Conservation (phyloP, 2,797 vertebrate genomes). For the Danio albolineatus region DNA sequence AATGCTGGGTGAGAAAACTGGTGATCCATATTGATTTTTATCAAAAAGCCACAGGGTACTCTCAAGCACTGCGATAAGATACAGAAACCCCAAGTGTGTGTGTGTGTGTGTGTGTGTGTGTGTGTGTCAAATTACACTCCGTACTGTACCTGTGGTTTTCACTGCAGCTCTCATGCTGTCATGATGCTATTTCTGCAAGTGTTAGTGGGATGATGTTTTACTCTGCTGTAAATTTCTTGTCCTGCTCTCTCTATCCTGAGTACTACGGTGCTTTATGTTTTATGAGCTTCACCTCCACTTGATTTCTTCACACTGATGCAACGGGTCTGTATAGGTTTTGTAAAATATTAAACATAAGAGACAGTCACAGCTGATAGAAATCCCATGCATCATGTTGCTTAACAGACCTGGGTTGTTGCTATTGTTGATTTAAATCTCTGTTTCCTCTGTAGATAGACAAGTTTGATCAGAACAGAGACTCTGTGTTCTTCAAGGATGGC, state of each 20-base stretch:
- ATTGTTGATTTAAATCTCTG: background rate
- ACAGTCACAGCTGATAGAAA: background rate
- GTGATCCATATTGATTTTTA: too few species aligned
- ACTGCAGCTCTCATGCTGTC: constrained; percentile 3
- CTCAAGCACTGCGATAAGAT: too few species aligned
- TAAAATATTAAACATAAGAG: background rate
- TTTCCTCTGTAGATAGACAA: constrained; percentile 70
- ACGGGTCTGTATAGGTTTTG: background rate
- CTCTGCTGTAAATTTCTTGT: background rate
- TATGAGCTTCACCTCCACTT: background rate
- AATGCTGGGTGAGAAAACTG: too few species aligned
- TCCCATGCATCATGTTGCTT: background rate
- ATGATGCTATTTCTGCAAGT: constrained; percentile 35
- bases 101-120: constrained; percentile 3
- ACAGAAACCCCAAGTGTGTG: background rate
- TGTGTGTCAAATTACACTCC: background rate
- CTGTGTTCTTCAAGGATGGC: constrained; percentile 82
- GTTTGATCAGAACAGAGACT: constrained; percentile 75
- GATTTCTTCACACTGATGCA: background rate
- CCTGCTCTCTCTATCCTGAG: background rate
- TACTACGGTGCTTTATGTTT: constrained; percentile 8
- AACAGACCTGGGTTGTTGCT: background rate
- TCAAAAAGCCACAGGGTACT: too few species aligned
- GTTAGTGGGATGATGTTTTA: constrained; percentile 29
- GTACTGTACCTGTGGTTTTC: constrained; percentile 22